phyloP scores from a whole-genome alignment of 1,140 invertebrate genomes.

The Magallana angulata region DNA sequence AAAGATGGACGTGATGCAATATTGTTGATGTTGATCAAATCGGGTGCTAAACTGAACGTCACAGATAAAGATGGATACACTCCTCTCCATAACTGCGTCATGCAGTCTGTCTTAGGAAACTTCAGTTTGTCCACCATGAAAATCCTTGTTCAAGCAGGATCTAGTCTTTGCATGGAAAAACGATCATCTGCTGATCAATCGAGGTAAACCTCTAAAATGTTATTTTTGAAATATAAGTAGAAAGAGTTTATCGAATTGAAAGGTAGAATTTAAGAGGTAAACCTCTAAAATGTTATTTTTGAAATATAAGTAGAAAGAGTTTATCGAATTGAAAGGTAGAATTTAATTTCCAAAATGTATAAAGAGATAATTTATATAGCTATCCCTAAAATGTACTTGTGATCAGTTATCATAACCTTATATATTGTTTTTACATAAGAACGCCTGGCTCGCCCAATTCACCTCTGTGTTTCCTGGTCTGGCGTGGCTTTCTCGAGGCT shows the following conservation, averaged over 20 bases:
- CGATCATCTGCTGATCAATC: not conserved
- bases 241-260: not conserved
- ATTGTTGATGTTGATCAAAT: constrained; percentile 22
- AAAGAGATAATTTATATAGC: not conserved
- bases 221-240: not conserved
- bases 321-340: not conserved
- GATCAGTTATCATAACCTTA: not conserved
- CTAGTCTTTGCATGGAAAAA: not conserved
- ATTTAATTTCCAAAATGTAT: not conserved
- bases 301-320: not conserved
- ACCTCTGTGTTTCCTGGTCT: constrained; percentile 63
- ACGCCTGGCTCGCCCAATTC: constrained; percentile 43
- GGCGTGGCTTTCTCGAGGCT: constrained; percentile 56
- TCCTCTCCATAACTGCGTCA: constrained; percentile 54
- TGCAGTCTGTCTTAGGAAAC: constrained; percentile 47
- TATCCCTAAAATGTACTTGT: not conserved
- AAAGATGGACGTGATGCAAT: constrained; percentile 47
- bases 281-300: not conserved
- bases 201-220: not conserved
- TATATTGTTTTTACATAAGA: not conserved
- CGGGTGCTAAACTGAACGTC: constrained; percentile 46
- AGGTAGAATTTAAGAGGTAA: too few species aligned
- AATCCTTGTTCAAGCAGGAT: constrained; percentile 46
- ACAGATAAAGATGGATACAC: constrained; percentile 48
- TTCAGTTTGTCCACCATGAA: constrained; percentile 42